Base-by-base conservation (phyloP, 2,113 vertebrate genomes). In the Platysternon megacephalum region DNA sequence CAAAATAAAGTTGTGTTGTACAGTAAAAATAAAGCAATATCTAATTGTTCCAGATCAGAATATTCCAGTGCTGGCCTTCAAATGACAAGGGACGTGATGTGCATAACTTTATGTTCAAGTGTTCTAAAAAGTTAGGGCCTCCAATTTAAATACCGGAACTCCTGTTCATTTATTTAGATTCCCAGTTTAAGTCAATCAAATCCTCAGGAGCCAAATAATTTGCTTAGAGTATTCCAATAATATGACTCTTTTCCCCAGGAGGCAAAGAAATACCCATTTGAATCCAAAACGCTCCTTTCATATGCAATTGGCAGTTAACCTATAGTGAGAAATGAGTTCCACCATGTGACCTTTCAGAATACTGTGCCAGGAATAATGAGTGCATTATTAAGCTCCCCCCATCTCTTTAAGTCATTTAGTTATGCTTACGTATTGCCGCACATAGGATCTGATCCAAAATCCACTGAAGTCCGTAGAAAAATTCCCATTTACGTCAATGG, bases 291-390 rank as follows among this genome's bases (percentile, higher is more conserved):
- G 3, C 1, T 79, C 26, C 24, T 93, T 92, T 55, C 26, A 94
- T 94, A 72, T 68, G 91, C 95, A 93, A 94, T 86, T 96, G 95
- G 48, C 94, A 96, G 90, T 68, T 93, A 90, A 97, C 86, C 88
- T 91, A 80, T 96, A 61, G 90, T 78, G 94, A 95, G 44, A 93
- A 96, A 94, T 93, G 35, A n/a, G 44, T 90, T 96, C 93, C 78
- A 42, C 35, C 72, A 87, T 81, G 79, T 84, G 93, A 72, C 76
- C 88, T 81, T 90, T 82, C 58, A 79, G 0, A 76, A 82, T 93
- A 85, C 81, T 80, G 22, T 91, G 92, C 94, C 95, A 93, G 91
- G 85, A 87, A 94, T 91, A 94, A 82, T 61, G 93, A 88, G 32
- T 79, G 68, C 87, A 88, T 94, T 93, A 72, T 96, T 93, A 93